A percentile compares a stretch with the other conserved stretches of the same genome.
Evolutionary conservation across 1,140 invertebrate genomes (phyloP).

Genomic region (Lepidurus apus): DNA sequence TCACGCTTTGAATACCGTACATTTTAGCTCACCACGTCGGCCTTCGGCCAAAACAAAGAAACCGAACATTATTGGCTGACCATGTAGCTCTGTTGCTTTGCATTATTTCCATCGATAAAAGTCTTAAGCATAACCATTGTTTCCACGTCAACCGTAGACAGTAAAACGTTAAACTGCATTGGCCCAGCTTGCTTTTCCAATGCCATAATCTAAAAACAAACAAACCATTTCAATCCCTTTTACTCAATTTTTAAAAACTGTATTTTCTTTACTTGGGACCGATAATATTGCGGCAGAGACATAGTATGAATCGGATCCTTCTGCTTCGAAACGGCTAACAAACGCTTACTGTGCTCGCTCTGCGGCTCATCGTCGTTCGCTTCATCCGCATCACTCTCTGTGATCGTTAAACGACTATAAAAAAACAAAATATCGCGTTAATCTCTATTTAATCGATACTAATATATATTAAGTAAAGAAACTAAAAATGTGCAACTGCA

Average conservation of each 20-base stretch:
- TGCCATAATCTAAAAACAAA: slow-evolving; percentile 54
- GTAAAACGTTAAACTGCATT: slow-evolving; percentile 61
- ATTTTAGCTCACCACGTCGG: too few species aligned
- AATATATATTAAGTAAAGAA: too few species aligned
- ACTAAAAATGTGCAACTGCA: too few species aligned
- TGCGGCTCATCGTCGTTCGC: slow-evolving; percentile 26
- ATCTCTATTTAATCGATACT: not conserved
- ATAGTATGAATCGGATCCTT: slow-evolving; percentile 32
- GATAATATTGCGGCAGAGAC: slow-evolving; percentile 32
- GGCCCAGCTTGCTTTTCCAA: slow-evolving; percentile 60
- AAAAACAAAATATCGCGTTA: slow-evolving; percentile 11
- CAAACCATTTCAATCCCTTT: not conserved
- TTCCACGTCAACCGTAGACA: slow-evolving; percentile 59
- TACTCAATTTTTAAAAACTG: not conserved
- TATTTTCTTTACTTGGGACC: slow-evolving; percentile 27
- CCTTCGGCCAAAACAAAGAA: too few species aligned
- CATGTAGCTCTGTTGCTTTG: too few species aligned
- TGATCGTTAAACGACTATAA: slow-evolving; percentile 25
- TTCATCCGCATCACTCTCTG: slow-evolving; percentile 16
- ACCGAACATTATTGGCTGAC: too few species aligned
- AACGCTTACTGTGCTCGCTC: slow-evolving; percentile 30
- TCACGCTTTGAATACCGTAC: too few species aligned
- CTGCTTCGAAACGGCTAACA: not conserved
- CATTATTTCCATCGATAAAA: slow-evolving; percentile 31
- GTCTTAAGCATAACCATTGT: slow-evolving; percentile 56